Base-by-base conservation (phyloP, 92 coral and sea anemone genomes). In the Pocillopora grandis region DNA sequence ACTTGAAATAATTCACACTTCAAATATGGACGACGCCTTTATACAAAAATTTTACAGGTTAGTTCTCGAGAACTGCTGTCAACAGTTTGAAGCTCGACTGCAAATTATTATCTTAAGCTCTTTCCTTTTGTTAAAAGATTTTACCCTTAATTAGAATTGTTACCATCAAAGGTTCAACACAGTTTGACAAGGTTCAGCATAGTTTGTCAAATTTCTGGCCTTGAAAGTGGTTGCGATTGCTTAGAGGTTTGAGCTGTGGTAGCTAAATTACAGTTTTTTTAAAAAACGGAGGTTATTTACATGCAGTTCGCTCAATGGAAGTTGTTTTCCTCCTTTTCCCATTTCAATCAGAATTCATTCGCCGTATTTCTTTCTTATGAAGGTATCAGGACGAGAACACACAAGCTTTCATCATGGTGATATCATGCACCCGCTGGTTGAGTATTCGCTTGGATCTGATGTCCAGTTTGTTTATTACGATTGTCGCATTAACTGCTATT, bases 351-450 rank as follows among this genome's bases (percentile, higher is more conserved):
- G 27, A 27, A 27, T 27, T 27, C 27, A 27, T 27, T 27, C 27
- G 27, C 27, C 1, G 27, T 62, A 15, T 62, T 4, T 62, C 1
- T 63, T 19, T 27, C 9, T 1, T 70, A 18, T n/a, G 2, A 4
- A 86, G 89, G 69, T 80, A 80, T 14, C 89, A 86, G 23, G 89
- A 86, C 74, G 72, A 76, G 33, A 64, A 86, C 68, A 71, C 89
- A 59, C 58, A 78, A 74, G 89, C 86, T 15, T 79, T 60, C 16
- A 62, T 71, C 33, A 72, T 86, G 56, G 80, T 86, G 14, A 16
- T 60, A 2, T 72, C 85, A 7, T 42, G 80, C 5, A 63, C 66
- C 13, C 75, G 84, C 12, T 86, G 85, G 85, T 62, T 86, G 78
- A 84, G 77, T 14, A 18, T 79, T 20, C 74, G 77, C 49, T 76